Conservation (phyloP, 2,113 vertebrate species). For the Phyllostomus hastatus region DNA sequence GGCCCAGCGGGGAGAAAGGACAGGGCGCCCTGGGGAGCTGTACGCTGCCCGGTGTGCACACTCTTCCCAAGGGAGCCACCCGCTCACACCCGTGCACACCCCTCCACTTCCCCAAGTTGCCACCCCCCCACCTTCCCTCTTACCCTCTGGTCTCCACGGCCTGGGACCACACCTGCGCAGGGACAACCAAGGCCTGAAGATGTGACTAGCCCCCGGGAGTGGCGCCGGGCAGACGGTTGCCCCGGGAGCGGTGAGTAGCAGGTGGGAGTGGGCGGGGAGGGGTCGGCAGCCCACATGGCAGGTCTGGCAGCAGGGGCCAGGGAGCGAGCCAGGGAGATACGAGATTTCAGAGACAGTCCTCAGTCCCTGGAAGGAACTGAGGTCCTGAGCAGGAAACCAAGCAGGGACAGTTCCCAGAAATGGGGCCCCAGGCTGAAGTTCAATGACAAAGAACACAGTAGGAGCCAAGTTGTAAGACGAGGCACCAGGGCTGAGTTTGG, state of each 20-base stretch:
- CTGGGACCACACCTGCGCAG: background rate
- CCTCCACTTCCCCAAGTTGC: no score
- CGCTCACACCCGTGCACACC: no score
- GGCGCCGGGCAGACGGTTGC: background rate
- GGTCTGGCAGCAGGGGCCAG: background rate
- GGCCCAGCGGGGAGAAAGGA: background rate
- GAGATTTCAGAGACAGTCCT: conserved; percentile 8
- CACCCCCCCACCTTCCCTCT: background rate
- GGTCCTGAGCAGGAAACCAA: conserved; percentile 33
- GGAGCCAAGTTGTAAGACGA: conserved; percentile 5
- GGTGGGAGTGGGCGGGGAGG: background rate
- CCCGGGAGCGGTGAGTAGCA: background rate
- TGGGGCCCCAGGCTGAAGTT: background rate
- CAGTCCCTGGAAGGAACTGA: conserved; percentile 37
- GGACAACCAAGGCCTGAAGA: background rate
- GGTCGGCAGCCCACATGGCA: background rate
- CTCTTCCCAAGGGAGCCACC: background rate
- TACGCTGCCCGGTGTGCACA: rapidly evolving
- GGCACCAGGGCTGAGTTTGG: background rate
- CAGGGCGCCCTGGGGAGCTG: no score
- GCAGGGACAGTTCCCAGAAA: conserved; percentile 59
- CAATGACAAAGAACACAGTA: conserved; percentile 5
- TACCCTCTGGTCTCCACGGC: background rate
- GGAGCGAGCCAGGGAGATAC: background rate
- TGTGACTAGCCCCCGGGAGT: background rate